Base-by-base conservation (phyloP, 2,888 invertebrate genomes). In the Pterostichus niger region DNA sequence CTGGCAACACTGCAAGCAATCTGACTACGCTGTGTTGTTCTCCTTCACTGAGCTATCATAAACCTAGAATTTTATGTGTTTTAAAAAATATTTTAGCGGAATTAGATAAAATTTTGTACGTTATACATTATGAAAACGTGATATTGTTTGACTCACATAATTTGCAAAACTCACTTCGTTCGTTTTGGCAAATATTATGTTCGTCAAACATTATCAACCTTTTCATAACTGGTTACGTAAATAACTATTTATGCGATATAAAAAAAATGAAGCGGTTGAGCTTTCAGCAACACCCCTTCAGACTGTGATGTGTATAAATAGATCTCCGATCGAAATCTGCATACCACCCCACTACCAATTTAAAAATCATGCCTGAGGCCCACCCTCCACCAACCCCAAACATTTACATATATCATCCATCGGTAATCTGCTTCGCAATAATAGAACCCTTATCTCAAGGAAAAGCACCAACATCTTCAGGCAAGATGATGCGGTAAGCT, bases 381-480 rank as follows among this genome's bases (percentile, higher is more conserved):
- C 35, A 15, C 35, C 64, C 17, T 64, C 13, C 13, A n/a, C 6
- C n/a, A 35, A 40, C 40, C 17, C 64, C 1, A 40, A 40, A 15
- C 64, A 64, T 64, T 64, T 64, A 64, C 64, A 64, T 64, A 64
- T 10, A 64, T 64, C 64, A 64, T 64, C 64, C 17, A n/a, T 40
- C 6, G 59, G 59, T 59, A 59, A 59, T 59, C 59, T 59, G 24
- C 15, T 17, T 31, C 11, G 59, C 59, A 59, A 59, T 59, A 59
- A 59, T 59, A 59, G 24, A 31, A 31, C 24, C 17, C 59, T 59
- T 59, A 59, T 59, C 59, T 17, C 11, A 31, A 31, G 59, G 24
- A 31, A 59, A 59, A 9, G 49, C 24, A 31, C 59, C 54, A 17
- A 54, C 54, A 54, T 54, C 59, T 59, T 59, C 59, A 9, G 31